Base-by-base conservation (phyloP, 2,888 invertebrate species). In the Auanema sp. region DNA sequence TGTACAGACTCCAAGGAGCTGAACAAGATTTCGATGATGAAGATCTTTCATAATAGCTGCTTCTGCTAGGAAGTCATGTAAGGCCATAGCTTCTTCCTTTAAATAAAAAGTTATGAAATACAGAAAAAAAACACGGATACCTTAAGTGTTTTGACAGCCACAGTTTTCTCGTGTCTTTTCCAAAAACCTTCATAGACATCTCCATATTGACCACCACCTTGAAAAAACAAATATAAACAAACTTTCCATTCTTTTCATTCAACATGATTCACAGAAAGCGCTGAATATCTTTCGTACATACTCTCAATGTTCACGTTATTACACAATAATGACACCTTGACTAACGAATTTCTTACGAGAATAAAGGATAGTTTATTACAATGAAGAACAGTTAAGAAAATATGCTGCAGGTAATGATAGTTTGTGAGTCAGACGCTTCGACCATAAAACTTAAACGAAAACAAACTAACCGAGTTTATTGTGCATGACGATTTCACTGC, bases 11-110 rank as follows among this genome's bases (percentile, higher is more conserved):
- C 96, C 98, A 84, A 98, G 89, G 72, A 98, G 88, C 85, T 97
- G 95, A 71, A 99, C 97, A 79, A 99, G 88, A 88, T 98, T 99
- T 25, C 94, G 91, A 87, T 99, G 98, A 79, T 94, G 93, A 93
- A 99, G 95, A 87, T 96, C 96, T 85, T 99, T 99, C 98, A 99
- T 99, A 63, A 99, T 95, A 60, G 93, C 91, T 1, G 98, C 98
- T 86, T 98, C 98, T 84, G 96, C 97, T 57, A 99, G 88, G 86
- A 99, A 98, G 86, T 98, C 98, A 85, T 97, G 96, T 64, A 98
- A 87, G 12, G 96, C 96, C 97, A 98, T 98, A 21, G 96, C 96
- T 85, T 98, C 98, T 86, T 98, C 97, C 88, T 43, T 43, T 43
- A 14, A 43, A 43, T 12, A 43, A 51, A 51, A 51, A 12, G 18